phyloP scores from a whole-genome alignment of 2,113 vertebrate species.

The Ariopsis seemanni region DNA sequence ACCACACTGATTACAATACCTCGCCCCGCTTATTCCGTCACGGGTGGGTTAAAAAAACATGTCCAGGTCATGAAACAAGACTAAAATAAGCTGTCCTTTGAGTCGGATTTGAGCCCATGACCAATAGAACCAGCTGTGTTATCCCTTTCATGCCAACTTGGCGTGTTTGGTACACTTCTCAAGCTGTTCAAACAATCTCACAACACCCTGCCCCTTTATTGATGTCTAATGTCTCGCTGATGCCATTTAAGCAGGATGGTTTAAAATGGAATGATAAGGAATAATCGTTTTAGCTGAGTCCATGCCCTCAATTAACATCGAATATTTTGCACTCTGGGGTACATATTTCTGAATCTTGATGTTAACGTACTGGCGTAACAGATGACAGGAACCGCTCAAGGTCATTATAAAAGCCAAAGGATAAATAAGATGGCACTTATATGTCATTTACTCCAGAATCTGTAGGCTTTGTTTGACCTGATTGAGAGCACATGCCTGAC shows the following conservation, averaged over 20 bases:
- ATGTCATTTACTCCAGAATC: conserved; percentile 38
- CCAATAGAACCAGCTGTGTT: too few species aligned
- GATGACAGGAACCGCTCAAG: neutral
- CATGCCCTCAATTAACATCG: neutral
- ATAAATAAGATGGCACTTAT: conserved; percentile 14
- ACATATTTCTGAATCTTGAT: neutral
- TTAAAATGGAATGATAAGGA: neutral
- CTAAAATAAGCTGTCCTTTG: neutral
- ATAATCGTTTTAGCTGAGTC: conserved; percentile 1
- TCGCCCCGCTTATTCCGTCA: too few species aligned
- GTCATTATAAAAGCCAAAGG: conserved; percentile 4
- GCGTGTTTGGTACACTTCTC: neutral
- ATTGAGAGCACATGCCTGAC: neutral
- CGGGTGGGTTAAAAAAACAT: neutral
- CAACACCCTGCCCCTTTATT: neutral
- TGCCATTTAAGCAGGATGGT: neutral
- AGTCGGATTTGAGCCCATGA: neutral
- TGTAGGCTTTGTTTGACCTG: conserved; percentile 9
- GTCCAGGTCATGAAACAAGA: neutral
- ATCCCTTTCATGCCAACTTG: neutral
- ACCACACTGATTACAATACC: too few species aligned
- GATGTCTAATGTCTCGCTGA: neutral
- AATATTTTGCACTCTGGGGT: neutral
- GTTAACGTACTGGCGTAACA: neutral
- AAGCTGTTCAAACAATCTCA: neutral